A percentile compares a stretch with the other conserved stretches of the same genome.
These are phyloP conservation scores for Drosophila mauritiana DNA, from an alignment of 1,140 invertebrate genomes.

Conservation along the genomic window DNA sequence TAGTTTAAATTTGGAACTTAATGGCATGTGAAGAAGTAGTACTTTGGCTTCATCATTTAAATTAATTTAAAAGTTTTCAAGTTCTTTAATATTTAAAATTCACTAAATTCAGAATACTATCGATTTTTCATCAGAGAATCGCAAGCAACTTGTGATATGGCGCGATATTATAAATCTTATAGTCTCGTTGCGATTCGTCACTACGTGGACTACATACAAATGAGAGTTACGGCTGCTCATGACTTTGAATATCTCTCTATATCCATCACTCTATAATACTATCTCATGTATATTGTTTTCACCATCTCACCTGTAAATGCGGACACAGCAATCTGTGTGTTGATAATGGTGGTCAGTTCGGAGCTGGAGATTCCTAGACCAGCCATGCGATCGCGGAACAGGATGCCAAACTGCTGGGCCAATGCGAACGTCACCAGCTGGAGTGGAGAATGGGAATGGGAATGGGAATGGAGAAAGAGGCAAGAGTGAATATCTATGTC, in stretches of 20 bases:
- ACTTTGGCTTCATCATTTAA: too few species aligned
- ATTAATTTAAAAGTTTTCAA: too few species aligned
- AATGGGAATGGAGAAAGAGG: not conserved
- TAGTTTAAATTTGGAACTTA: not conserved
- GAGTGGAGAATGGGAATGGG: not conserved
- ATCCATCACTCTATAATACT: not conserved
- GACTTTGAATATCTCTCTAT: too few species aligned
- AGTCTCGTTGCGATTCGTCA: not conserved
- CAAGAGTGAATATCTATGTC: not conserved
- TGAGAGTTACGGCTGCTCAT: too few species aligned
- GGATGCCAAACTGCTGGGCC: conserved; percentile 88
- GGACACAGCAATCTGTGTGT: conserved; percentile 88
- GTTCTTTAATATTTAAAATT: not conserved
- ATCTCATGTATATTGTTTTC: not conserved
- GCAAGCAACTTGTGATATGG: not conserved
- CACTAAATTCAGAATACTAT: not conserved
- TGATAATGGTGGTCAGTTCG: conserved; percentile 88
- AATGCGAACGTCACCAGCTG: conserved; percentile 87
- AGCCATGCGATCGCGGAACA: conserved; percentile 87
- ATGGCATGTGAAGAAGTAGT: too few species aligned
- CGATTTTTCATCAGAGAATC: not conserved
- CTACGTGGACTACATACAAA: not conserved
- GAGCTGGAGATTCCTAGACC: conserved; percentile 86
- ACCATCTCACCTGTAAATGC: conserved; percentile 84
- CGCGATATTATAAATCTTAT: not conserved